Base-by-base conservation (phyloP, 2,888 invertebrate species). In the Drosophila flavopinicola region DNA sequence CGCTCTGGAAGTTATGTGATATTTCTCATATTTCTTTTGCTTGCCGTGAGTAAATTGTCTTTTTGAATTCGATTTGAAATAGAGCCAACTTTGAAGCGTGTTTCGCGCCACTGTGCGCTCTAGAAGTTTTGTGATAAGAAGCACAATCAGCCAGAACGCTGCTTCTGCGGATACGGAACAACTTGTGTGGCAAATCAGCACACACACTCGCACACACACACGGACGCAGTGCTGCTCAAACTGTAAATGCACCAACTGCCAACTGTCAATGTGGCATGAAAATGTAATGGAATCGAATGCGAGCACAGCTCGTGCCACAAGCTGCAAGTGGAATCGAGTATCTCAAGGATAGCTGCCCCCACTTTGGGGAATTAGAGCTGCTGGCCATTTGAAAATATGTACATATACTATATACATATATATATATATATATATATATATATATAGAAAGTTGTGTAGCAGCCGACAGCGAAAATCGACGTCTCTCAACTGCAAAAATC, bases 251-350 rank as follows among this genome's bases (percentile, higher is more conserved):
- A 78, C 41, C 70, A 57, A 66, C 57, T 15, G 67, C 65, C 57
- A 60, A 71, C 84, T 79, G 70, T 74, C 76, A 76, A 63, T 83
- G 78, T 71, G 53, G 49, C 70, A 51, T 64, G 59, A 73, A 75
- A 66, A 59, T 39, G 67, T 67, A 67, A 67, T 67, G 60, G 44
- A 67, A 67, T 13, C 59, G 60, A 60, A 20, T 47, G 24, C 44
- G 48, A 30, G 11, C 17, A n/a, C 44, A 29, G 29, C 38, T 39
- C 44, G 29, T 51, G 58, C 23, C 41, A 30, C 33, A n/a, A 42
- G 11, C 6, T 15, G 20, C 20, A 20, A 20, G 2, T 20, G 20
- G 29, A 23, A 10, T 20, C 24, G 11, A 27, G 54, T 35, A 45
- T 35, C 49, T 52, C 45, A 63, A 66, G 56, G 56, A 49, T 54